These are phyloP conservation scores for Lanius ludovicianus DNA, from an alignment of 2,113 vertebrate species.

Conservation along the genomic window DNA sequence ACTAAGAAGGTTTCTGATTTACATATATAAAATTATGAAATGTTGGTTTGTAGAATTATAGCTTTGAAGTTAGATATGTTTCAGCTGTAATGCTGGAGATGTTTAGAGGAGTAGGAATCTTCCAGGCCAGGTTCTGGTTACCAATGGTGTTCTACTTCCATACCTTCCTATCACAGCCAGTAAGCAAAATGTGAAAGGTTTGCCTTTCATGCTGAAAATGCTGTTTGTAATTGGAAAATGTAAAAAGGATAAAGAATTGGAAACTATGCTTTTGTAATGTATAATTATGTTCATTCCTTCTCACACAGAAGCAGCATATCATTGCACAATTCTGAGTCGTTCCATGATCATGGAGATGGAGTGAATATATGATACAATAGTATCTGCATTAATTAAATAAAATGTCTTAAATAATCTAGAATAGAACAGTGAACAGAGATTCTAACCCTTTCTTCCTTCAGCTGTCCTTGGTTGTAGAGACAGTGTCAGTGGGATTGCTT, in stretches of 20 bases:
- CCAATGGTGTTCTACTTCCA: neutral
- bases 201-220: neutral
- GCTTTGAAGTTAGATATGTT: neutral
- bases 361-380: neutral
- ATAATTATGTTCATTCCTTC: accelerated
- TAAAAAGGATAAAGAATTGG: neutral
- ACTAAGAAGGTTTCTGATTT: neutral
- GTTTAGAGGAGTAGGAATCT: neutral
- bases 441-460: neutral
- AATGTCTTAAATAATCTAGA: neutral
- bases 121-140: neutral
- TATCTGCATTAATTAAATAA: neutral
- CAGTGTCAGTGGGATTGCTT: neutral
- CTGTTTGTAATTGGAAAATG: neutral
- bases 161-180: neutral
- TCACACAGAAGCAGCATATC: neutral
- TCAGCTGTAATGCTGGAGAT: neutral
- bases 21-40: neutral
- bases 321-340: neutral
- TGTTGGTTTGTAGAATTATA: neutral
- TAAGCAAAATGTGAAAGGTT: neutral
- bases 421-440: neutral
- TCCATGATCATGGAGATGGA: neutral
- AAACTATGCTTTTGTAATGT: neutral
- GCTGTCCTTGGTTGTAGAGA: neutral